Evolutionary conservation across 2,888 invertebrate genomes (phyloP).

Genomic region (Chymomyza fuscimana): DNA sequence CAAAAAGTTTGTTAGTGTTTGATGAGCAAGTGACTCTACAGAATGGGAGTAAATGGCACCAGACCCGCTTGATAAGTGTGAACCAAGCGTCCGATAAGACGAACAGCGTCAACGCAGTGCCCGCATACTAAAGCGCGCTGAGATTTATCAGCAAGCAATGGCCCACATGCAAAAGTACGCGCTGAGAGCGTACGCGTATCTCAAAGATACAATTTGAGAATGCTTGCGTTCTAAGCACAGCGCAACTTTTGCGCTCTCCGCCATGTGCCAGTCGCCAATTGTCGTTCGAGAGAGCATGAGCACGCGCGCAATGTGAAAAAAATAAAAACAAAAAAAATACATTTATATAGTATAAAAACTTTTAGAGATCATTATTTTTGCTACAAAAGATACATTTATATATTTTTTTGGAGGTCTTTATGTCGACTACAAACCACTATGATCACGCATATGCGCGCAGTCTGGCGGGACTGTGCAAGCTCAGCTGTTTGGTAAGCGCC

Average conservation of each 20-base stretch:
- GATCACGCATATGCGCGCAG: conserved; percentile 64
- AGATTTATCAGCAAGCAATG: not conserved
- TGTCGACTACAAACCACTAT: conserved; percentile 41
- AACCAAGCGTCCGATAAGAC: not conserved
- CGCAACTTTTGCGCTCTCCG: not conserved
- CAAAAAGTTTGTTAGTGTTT: not conserved
- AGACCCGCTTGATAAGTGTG: not conserved
- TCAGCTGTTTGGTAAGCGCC: conserved; percentile 58
- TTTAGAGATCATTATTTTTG: not conserved
- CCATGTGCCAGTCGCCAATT: not conserved
- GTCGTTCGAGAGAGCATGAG: not conserved
- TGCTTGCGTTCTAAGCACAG: not conserved
- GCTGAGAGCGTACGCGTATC: not conserved
- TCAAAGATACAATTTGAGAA: not conserved
- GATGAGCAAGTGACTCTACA: not conserved
- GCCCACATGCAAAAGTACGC: not conserved
- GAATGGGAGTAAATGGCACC: too few relatives aligned
- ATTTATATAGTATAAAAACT: too few relatives aligned
- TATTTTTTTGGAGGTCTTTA: not conserved
- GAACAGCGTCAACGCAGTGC: too few relatives aligned
- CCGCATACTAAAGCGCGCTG: not conserved
- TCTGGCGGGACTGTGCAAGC: conserved; percentile 55
- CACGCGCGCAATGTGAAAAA: not conserved
- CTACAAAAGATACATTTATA: not conserved
- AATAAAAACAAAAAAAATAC: not conserved